Base-by-base conservation (phyloP, 2,888 invertebrate species). In the Saturnia japonica region DNA sequence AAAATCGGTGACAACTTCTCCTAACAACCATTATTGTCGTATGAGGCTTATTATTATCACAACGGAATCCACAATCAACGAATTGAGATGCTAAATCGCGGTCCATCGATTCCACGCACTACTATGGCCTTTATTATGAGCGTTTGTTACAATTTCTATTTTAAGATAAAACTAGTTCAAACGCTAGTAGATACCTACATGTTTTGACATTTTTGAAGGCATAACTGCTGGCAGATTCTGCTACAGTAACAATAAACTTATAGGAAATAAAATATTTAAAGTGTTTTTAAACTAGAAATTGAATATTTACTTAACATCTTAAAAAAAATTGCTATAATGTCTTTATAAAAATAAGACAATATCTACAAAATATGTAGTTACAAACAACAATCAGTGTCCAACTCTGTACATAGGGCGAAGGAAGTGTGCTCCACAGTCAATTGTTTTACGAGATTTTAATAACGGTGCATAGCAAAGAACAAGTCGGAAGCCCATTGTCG, bases 381-480 rank as follows among this genome's bases (percentile, higher is more conserved):
- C 40, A 60, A 60, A 67, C 22, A 28, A 16, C 51, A 45, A 22
- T 62, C 25, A 54, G 60, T 68, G 25, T 47, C 51, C 77, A 84
- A 86, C 82, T 90, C 87, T 89, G 91, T 88, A 91, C 91, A 83
- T 74, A 82, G 81, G 80, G 77, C 80, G 75, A 88, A 91, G 91
- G 93, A 60, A 94, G 93, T 91, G 90, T 89, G 92, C 93, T 91
- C 90, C 93, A 88, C 88, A 93, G 83, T 93, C 93, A 92, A 94
- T 94, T 93, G 93, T 92, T 93, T 85, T 93, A 93, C 87, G 91
- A 94, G 94, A 93, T 93, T 93, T 94, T 94, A 94, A 94, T 94
- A 93, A 93, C 93, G 89, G 89, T 91, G 93, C 93, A 91, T 88
- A 90, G 90, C 91, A 93, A 92, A 93, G 93, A 89, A 85, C 86